A percentile compares a stretch with the other conserved stretches of the same genome.
These are phyloP conservation scores for Gyps fulvus DNA, from an alignment of 2,113 vertebrate genomes.

Conservation along the genomic window DNA sequence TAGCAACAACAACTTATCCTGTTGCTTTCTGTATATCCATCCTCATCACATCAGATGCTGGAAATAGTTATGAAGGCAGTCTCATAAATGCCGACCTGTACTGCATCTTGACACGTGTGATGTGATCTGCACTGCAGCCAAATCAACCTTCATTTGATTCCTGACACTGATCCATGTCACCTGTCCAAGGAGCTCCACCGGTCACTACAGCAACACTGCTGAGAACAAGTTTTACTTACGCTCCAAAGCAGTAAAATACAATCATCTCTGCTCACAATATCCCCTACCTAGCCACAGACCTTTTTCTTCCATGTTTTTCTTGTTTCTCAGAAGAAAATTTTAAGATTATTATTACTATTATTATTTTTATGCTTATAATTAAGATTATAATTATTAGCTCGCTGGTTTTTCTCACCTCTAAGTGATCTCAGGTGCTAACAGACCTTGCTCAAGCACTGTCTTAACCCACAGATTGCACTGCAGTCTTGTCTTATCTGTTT, in stretches of 20 bases:
- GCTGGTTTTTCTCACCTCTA: not conserved
- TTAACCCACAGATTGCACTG: not conserved
- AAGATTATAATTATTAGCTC: not conserved
- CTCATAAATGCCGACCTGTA: not conserved
- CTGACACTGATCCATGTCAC: not conserved
- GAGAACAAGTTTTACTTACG: not conserved
- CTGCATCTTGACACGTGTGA: fast-evolving
- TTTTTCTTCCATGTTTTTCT: not conserved
- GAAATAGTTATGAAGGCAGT: not conserved
- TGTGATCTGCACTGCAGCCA: not conserved
- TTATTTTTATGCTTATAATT: not conserved
- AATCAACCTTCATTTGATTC: not conserved
- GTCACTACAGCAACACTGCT: not conserved
- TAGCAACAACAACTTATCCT: not conserved
- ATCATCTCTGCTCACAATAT: not conserved
- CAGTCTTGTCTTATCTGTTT: not conserved
- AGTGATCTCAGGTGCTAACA: not conserved
- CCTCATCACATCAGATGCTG: not conserved
- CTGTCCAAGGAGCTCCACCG: not conserved
- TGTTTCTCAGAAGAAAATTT: not conserved
- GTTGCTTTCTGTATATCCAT: not conserved
- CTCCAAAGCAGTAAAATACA: not conserved
- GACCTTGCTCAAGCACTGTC: not conserved
- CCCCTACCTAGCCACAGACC: not conserved
- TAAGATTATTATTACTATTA: not conserved